phyloP scores from a whole-genome alignment of 1,140 invertebrate species.

The Zaprionus taronus region DNA sequence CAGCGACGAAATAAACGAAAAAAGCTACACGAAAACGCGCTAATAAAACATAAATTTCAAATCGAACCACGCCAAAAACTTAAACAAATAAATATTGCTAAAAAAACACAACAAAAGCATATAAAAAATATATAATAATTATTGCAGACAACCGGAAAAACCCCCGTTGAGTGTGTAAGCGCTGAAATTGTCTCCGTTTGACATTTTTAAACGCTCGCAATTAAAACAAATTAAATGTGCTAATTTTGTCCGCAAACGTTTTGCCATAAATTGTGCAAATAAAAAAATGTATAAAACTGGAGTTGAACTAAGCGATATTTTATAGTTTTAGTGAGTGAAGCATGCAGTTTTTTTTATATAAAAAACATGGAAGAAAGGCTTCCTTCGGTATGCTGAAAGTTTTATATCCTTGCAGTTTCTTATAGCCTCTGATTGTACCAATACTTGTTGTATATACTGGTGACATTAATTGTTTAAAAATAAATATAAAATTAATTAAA shows the following conservation, averaged over 20 bases:
- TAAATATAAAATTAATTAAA: too few relatives aligned
- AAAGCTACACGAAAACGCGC: conserved; percentile 60
- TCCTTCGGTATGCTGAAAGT: too few relatives aligned
- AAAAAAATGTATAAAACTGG: neutral
- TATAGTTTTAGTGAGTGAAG: too few relatives aligned
- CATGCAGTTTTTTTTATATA: too few relatives aligned
- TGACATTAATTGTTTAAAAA: too few relatives aligned
- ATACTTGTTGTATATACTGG: too few relatives aligned
- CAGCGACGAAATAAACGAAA: conserved; percentile 17
- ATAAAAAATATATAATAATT: neutral
- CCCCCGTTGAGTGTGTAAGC: conserved; percentile 12
- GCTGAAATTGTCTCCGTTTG: neutral
- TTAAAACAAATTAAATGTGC: conserved; percentile 54
- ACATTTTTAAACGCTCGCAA: conserved; percentile 26
- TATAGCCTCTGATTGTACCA: too few relatives aligned
- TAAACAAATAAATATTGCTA: conserved; percentile 46
- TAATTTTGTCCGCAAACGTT: conserved; percentile 30
- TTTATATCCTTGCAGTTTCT: too few relatives aligned
- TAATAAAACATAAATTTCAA: conserved; percentile 53
- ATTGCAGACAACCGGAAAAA: conserved; percentile 19
- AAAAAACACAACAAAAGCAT: conserved; percentile 7
- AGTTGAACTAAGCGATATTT: neutral
- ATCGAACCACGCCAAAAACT: conserved; percentile 21
- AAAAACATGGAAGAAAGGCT: too few relatives aligned
- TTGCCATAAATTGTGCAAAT: neutral